Percentiles rank a stretch among this genome's conserved stretches.
phyloP scores from a whole-genome alignment of 2,888 invertebrate genomes.

The Parnassius apollo region DNA sequence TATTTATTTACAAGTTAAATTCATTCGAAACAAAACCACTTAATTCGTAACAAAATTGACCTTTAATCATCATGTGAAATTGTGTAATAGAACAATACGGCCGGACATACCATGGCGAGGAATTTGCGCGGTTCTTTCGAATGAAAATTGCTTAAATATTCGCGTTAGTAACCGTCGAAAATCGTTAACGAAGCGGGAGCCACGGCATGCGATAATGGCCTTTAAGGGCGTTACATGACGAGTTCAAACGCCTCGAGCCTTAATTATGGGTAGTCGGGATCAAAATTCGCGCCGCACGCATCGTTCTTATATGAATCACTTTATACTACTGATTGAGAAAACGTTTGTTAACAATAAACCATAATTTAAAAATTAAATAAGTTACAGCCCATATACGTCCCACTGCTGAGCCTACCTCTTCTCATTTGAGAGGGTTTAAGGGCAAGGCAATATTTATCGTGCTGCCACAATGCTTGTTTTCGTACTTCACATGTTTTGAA shows the following conservation, averaged over 20 bases:
- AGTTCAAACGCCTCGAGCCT: slow-evolving; percentile 24
- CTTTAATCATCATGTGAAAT: slow-evolving; percentile 15
- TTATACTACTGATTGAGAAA: slow-evolving; percentile 4
- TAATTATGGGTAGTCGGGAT: slow-evolving; percentile 21
- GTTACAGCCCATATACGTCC: too few species aligned
- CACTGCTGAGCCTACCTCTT: too few species aligned
- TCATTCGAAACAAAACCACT: slow-evolving; percentile 8
- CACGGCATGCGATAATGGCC: slow-evolving; percentile 6
- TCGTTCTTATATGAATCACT: slow-evolving; percentile 19
- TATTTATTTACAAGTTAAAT: slow-evolving; percentile 15
- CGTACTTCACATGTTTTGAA: too few species aligned
- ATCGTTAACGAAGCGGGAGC: slow-evolving; percentile 2
- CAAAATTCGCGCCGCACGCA: slow-evolving; percentile 21
- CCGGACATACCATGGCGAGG: slow-evolving; percentile 4
- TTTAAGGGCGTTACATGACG: slow-evolving; percentile 6
- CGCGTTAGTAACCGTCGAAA: slow-evolving; percentile 6
- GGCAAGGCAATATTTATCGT: too few species aligned
- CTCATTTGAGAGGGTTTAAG: too few species aligned
- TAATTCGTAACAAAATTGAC: slow-evolving; percentile 19
- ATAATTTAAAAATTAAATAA: neutral
- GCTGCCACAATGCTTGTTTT: too few species aligned
- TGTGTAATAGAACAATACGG: slow-evolving; percentile 11
- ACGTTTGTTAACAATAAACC: slow-evolving; percentile 11
- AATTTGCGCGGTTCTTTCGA: slow-evolving; percentile 5
- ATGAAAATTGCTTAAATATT: slow-evolving; percentile 6